phyloP scores from a whole-genome alignment of 2,888 invertebrate genomes.

The Orthonychiurus folsomi region DNA sequence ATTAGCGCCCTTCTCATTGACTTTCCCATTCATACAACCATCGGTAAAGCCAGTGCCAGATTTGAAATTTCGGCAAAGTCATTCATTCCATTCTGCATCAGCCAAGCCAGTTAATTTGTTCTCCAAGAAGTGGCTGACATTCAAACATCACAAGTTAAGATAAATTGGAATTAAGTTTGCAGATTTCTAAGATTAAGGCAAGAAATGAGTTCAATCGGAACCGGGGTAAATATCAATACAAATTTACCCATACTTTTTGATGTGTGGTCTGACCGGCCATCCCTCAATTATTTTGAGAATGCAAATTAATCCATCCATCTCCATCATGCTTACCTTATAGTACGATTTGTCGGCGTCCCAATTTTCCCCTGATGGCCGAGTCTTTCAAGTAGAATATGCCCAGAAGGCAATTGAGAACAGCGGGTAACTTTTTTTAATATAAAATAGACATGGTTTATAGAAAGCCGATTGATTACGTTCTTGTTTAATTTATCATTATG shows the following conservation, averaged over 20 bases:
- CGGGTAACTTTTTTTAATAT: slow-evolving; percentile 51
- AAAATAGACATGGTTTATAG: neutral
- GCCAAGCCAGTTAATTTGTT: too few relatives aligned
- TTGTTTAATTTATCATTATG: neutral
- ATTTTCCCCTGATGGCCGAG: slow-evolving; percentile 97
- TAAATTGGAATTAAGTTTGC: too few relatives aligned
- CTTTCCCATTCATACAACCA: too few relatives aligned
- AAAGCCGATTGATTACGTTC: too few relatives aligned
- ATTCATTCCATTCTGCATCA: too few relatives aligned
- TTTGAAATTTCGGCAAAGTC: too few relatives aligned
- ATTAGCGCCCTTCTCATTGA: too few relatives aligned
- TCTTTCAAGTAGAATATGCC: slow-evolving; percentile 99
- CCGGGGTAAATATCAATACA: slow-evolving; percentile 62
- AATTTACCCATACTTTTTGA: neutral
- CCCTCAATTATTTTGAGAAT: neutral
- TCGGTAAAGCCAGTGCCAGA: too few relatives aligned
- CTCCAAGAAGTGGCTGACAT: too few relatives aligned
- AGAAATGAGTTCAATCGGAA: slow-evolving; percentile 86
- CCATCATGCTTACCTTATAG: slow-evolving; percentile 49
- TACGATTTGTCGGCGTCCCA: slow-evolving; percentile 99
- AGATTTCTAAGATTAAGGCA: too few relatives aligned
- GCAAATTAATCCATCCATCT: too few relatives aligned
- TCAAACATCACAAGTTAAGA: too few relatives aligned
- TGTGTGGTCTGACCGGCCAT: neutral
- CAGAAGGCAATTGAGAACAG: slow-evolving; percentile 98